Evolutionary conservation across 2,888 invertebrate genomes (phyloP), one percentile per base, ranked within the genome.

Genomic region (Cosmia trapezina): DNA sequence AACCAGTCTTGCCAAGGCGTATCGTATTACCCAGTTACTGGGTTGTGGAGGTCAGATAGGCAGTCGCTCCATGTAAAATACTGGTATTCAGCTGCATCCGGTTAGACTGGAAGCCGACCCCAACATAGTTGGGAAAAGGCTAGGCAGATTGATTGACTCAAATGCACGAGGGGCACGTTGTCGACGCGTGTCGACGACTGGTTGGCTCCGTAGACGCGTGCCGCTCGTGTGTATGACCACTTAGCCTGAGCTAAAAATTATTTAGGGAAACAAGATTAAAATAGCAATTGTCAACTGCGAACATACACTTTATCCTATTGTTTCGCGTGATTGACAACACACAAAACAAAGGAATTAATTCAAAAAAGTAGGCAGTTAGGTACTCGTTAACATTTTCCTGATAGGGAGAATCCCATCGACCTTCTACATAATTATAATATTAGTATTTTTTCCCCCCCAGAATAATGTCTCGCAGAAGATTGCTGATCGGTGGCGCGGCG

Each of bases 401-500:
- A 28, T 12, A 43, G 7, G 9, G 43, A 17, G 28, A 54, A 73
- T 45, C 5, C 57, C 17, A n/a, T 6, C 19, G n/a, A 22, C 17
- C 9, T 22, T 5, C 19, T 11, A 22, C 33, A 41, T 45, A 3
- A 22, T 37, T 22, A 19, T 19, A 70, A 63, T n/a, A 12, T n/a
- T 37, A 28, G n/a, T 0, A 19, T 14, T 19, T 43, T 53, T 71
- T 51, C 51, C 59, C 65, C 91, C 93, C 45, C 92, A 94, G 93
- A 96, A 93, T 64, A 94, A 96, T 97, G 93, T 96, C 97, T 75
- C 96, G 96, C 79, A 94, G 97, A 87, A 96, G 97, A 91, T 90
- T 97, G 80, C 93, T 97, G 77, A 94, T 97, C 37, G 97, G 97
- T 56, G 97, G 97, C 66, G 94, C 97, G 78, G 96, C 97, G 2